Base-by-base conservation (phyloP, 2,888 invertebrate genomes). In the Hypomecis punctinalis region DNA sequence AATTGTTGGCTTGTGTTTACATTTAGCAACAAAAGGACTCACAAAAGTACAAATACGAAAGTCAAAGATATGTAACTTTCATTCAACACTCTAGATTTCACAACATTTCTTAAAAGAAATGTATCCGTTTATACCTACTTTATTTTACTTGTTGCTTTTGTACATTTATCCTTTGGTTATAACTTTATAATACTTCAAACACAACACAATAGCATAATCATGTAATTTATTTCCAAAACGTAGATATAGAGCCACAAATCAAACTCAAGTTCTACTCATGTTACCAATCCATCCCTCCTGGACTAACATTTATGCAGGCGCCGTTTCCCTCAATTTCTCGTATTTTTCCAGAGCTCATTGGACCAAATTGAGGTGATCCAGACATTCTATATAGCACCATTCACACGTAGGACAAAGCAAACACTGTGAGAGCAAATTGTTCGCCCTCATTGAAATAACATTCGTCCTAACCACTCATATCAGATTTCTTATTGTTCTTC, bases 401-500 rank as follows among this genome's bases (percentile, higher is more conserved):
- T 83, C 83, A 75, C 85, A 88, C 87, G 84, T 82, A 80, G 78
- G 77, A 76, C 78, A 87, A 82, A 81, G 83, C 77, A 88, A 90
- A 90, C 78, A 86, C 70, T 73, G 49, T n/a, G 46, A 55, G 51
- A 57, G 61, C 39, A 56, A 61, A 61, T 60, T 58, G 55, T 76
- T 66, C 72, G 70, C 75, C 74, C 70, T 80, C 75, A 82, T 86
- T 88, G 86, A 85, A 90, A 91, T 87, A 91, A 90, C 89, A 90
- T 83, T 83, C 77, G 78, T 80, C 72, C 74, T 75, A 82, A 82
- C 85, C 86, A 85, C 88, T 89, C 83, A 89, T 90, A 90, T 91
- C 90, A 80, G 88, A 91, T 91, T 91, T 85, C 90, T 83, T 85
- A 86, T 90, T 91, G 90, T 91, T 88, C 81, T 82, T 84, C 81